These are phyloP conservation scores for Lasioglossum leucozonium DNA, from an alignment of 2,888 invertebrate species.

Conservation along the genomic window DNA sequence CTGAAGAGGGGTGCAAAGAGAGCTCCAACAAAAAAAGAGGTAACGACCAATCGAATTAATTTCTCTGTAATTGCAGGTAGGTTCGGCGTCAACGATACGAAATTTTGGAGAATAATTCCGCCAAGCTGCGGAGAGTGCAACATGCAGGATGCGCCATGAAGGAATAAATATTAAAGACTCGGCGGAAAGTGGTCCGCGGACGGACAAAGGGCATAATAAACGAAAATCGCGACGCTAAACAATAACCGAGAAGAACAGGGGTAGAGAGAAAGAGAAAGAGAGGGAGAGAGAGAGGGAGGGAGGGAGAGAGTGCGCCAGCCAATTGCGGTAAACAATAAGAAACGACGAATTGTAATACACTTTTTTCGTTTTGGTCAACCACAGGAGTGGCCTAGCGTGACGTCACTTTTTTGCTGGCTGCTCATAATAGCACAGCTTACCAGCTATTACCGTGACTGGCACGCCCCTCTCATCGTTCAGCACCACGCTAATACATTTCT, in stretches of 20 bases:
- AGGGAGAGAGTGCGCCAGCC: constrained; percentile 42
- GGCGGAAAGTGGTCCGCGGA: constrained; percentile 26
- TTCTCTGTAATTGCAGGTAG: too few relatives aligned
- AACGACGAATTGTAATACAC: constrained; percentile 62
- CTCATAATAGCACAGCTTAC: constrained; percentile 78
- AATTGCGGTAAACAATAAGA: constrained; percentile 74
- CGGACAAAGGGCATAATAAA: constrained; percentile 50
- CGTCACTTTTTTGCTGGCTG: constrained; percentile 73
- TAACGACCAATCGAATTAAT: neutral
- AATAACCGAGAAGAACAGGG: constrained; percentile 73
- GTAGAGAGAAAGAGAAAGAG: neutral
- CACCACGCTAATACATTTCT: constrained; percentile 66
- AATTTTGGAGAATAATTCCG: neutral
- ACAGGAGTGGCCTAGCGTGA: constrained; percentile 75
- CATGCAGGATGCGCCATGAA: constrained; percentile 28
- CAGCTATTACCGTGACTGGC: constrained; percentile 66
- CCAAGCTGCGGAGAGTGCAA: neutral
- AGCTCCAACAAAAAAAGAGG: neutral
- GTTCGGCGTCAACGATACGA: neutral
- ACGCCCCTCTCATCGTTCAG: constrained; percentile 80
- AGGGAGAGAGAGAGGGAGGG: neutral
- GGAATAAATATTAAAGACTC: constrained; percentile 56
- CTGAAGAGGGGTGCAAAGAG: too few relatives aligned
- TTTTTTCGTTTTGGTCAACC: constrained; percentile 64
- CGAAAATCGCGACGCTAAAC: constrained; percentile 67